Conservation (phyloP, 2,888 invertebrate species). For the Pseudoips prasinana region DNA sequence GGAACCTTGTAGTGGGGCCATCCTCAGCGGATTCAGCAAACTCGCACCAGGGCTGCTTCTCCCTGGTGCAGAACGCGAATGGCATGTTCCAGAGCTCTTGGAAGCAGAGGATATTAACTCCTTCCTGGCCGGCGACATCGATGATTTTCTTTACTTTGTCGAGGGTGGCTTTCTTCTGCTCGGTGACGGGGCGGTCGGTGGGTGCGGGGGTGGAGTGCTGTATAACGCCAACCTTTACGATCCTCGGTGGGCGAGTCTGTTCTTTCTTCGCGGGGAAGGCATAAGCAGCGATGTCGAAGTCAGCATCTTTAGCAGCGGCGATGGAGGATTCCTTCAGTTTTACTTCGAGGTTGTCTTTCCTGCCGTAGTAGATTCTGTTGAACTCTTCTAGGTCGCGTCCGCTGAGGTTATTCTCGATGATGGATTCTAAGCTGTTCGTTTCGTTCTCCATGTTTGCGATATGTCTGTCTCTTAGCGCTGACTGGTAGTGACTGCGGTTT, state of each 20-base stretch:
- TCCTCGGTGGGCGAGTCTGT: slow-evolving; percentile 84
- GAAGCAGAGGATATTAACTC: slow-evolving; percentile 95
- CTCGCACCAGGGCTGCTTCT: slow-evolving; percentile 98
- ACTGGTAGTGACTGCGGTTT: slow-evolving; percentile 40
- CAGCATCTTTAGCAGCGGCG: slow-evolving; percentile 78
- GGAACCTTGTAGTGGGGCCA: slow-evolving; percentile 93
- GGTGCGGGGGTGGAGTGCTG: slow-evolving; percentile 93
- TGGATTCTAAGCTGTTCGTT: slow-evolving; percentile 68
- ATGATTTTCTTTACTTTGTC: slow-evolving; percentile 90
- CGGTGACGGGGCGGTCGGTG: slow-evolving; percentile 88
- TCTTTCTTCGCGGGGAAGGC: slow-evolving; percentile 72
- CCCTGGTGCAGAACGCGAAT: slow-evolving; percentile 98
- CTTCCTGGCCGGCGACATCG: slow-evolving; percentile 89
- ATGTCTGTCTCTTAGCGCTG: slow-evolving; percentile 28
- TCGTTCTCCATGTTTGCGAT: slow-evolving; percentile 61
- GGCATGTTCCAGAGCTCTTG: slow-evolving; percentile 99
- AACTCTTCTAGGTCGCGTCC: slow-evolving; percentile 71
- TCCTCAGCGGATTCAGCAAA: slow-evolving; percentile 96
- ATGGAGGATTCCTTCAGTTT: slow-evolving; percentile 71
- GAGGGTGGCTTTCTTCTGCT: slow-evolving; percentile 91
- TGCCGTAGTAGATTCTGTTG: slow-evolving; percentile 71
- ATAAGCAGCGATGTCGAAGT: slow-evolving; percentile 77
- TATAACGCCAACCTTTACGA: slow-evolving; percentile 92
- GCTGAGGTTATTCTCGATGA: slow-evolving; percentile 66
- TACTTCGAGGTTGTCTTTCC: slow-evolving; percentile 61